Conservation (phyloP, 1,140 invertebrate species). For the Nymphalis io region DNA sequence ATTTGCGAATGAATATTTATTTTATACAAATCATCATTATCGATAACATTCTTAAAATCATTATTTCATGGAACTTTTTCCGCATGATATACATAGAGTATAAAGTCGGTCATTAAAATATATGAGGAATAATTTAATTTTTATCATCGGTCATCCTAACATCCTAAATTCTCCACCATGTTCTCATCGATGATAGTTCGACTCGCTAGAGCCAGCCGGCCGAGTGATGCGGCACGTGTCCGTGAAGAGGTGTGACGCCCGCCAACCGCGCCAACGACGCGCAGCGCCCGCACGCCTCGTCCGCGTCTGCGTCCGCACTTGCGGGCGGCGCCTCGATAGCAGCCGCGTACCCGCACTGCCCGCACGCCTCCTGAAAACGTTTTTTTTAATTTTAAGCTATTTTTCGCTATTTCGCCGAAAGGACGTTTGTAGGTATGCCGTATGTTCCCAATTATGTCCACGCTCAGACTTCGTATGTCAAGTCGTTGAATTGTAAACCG, state of each 20-base stretch:
- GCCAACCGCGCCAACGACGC: constrained; percentile 66
- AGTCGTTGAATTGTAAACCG: no score
- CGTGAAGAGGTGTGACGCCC: constrained; percentile 72
- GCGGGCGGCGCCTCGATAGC: constrained; percentile 27
- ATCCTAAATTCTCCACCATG: neutral
- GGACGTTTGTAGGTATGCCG: no score
- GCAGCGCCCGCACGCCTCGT: constrained; percentile 54
- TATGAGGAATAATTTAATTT: no score
- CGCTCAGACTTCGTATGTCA: no score
- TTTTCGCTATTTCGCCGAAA: no score
- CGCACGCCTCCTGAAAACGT: constrained; percentile 46
- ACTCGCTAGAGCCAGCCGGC: constrained; percentile 69
- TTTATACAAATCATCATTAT: neutral
- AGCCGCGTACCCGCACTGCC: constrained; percentile 49
- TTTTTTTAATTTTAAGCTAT: no score
- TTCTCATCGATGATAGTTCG: neutral
- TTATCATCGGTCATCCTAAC: neutral
- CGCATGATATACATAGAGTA: no score
- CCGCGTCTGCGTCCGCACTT: constrained; percentile 35
- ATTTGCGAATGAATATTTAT: neutral
- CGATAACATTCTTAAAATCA: neutral
- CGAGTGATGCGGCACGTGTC: constrained; percentile 72
- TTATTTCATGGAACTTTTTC: neutral
- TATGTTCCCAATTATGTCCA: no score
- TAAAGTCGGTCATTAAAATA: no score